Percentiles rank a stretch among this genome's conserved stretches.
Evolutionary conservation across 2,113 vertebrate species (phyloP).

Genomic region (Microtus ochrogaster): DNA sequence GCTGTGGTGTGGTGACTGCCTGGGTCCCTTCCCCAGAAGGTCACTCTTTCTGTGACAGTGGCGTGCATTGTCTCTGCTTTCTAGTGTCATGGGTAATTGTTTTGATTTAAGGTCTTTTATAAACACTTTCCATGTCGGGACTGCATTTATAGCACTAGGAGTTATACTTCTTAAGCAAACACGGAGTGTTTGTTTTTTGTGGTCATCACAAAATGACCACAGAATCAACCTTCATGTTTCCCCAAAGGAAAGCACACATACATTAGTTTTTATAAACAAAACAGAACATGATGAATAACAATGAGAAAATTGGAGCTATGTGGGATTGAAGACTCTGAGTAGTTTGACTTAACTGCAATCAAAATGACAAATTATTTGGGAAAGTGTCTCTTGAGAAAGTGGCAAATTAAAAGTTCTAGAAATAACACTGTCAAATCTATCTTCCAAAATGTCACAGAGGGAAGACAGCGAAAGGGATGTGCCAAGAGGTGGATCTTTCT

Average conservation of each 20-base stretch:
- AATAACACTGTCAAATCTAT: not conserved
- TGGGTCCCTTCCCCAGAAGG: not conserved
- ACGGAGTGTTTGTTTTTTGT: not conserved
- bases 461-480: not conserved
- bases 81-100: not conserved
- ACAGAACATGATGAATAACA: not conserved
- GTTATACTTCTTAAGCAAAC: not conserved
- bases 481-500: not conserved
- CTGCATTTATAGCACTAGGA: not conserved
- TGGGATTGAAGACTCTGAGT: not conserved
- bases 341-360: not conserved
- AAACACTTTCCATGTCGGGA: too few species aligned
- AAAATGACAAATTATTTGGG: slow-evolving; percentile 5
- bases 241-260: not conserved
- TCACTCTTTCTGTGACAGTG: not conserved
- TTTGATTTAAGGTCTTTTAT: not conserved
- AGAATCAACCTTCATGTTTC: not conserved
- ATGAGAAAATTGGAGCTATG: not conserved
- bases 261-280: not conserved
- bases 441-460: not conserved
- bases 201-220: not conserved
- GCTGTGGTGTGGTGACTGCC: not conserved
- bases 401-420: not conserved
- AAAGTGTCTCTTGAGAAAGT: not conserved
- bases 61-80: not conserved